phyloP scores from a whole-genome alignment of 2,113 vertebrate species.

The Equus przewalskii region DNA sequence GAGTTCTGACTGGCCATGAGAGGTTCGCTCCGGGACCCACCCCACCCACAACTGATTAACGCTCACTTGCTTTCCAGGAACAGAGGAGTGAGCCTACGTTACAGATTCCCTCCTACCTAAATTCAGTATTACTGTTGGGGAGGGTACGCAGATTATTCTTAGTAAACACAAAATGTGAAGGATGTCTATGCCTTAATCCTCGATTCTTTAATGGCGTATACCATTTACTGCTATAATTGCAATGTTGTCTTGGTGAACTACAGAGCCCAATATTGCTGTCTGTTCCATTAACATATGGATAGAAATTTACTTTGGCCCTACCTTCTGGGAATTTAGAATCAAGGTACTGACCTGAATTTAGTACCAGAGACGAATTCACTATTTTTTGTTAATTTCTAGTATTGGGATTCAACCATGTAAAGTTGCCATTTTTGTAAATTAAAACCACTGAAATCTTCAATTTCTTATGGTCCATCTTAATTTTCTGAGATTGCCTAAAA shows the following conservation, averaged over 20 bases:
- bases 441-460: neutral
- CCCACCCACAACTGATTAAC: slow-evolving; percentile 84
- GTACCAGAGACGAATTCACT: slow-evolving; percentile 12
- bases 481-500: slow-evolving; percentile 34
- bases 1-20: slow-evolving; percentile 86
- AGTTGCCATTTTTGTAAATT: neutral
- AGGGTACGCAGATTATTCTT: slow-evolving; percentile 78
- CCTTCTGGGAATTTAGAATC: slow-evolving; percentile 43
- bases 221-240: slow-evolving; percentile 76
- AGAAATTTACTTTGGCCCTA: slow-evolving; percentile 14
- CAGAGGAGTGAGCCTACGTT: slow-evolving; percentile 79
- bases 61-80: slow-evolving; percentile 76
- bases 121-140: slow-evolving; percentile 82
- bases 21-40: slow-evolving; percentile 82
- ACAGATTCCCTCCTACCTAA: slow-evolving; percentile 83
- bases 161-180: slow-evolving; percentile 82
- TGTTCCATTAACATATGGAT: slow-evolving; percentile 58
- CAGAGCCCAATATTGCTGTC: slow-evolving; percentile 21
- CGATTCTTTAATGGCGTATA: slow-evolving; percentile 81
- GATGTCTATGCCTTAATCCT: slow-evolving; percentile 68
- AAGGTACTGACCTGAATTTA: neutral
- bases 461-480: neutral
- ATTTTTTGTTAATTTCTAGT: neutral
- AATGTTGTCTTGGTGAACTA: slow-evolving; percentile 78
- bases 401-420: slow-evolving; percentile 11